Evolutionary conservation across 2,888 invertebrate species (phyloP).

Genomic region (Ditula angustiorana): DNA sequence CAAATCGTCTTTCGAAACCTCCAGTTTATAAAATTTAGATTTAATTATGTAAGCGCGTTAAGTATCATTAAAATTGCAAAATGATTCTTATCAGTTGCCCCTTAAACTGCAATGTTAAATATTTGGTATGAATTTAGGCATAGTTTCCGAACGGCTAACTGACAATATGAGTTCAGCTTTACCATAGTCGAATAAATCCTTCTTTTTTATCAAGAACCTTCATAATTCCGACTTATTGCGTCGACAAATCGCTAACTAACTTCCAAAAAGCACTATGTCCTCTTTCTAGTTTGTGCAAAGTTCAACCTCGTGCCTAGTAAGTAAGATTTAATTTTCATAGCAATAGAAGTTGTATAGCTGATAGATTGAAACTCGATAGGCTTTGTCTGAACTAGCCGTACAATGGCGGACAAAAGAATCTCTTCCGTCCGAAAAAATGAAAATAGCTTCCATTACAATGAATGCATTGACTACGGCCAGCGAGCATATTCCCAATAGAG

Average conservation of each 20-base stretch:
- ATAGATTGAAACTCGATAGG: background rate
- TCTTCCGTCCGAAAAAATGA: slow-evolving; percentile 12
- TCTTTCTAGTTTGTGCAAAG: background rate
- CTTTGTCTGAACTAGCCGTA: slow-evolving; percentile 21
- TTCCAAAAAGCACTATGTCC: background rate
- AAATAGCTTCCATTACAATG: background rate
- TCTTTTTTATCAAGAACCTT: slow-evolving; percentile 14
- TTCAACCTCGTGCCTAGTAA: background rate
- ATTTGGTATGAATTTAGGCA: too few relatives aligned
- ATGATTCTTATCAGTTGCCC: background rate
- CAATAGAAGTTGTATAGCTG: background rate
- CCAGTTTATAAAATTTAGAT: background rate
- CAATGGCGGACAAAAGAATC: slow-evolving; percentile 34
- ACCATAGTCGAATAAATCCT: background rate
- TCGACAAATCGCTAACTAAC: slow-evolving; percentile 6
- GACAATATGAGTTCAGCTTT: background rate
- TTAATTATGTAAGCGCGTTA: background rate
- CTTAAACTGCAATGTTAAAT: background rate
- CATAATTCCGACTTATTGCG: slow-evolving; percentile 26
- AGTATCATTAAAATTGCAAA: background rate
- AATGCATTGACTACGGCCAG: too few relatives aligned
- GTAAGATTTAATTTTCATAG: background rate
- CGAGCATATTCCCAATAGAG: too few relatives aligned
- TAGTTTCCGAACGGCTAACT: too few relatives aligned
- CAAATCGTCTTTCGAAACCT: slow-evolving; percentile 2